Evolutionary conservation across 2,888 invertebrate genomes (phyloP).

Genomic region (Acanthosepion lycidas): DNA sequence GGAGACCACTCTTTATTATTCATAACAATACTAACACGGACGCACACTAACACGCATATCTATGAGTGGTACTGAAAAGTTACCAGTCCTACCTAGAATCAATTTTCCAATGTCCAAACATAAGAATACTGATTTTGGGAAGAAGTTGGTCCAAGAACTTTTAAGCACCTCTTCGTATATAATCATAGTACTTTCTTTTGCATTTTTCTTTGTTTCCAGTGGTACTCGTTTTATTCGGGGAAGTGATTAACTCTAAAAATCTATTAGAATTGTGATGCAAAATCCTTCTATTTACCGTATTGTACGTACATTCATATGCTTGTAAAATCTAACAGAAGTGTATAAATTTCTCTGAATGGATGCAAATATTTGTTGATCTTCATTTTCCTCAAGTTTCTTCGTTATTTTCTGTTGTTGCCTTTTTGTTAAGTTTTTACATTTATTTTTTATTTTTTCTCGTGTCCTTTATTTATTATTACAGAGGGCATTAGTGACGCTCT

Average conservation of each 20-base stretch:
- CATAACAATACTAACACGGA: no score
- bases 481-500: neutral
- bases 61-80: no score
- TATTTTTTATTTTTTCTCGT: neutral
- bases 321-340: neutral
- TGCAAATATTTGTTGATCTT: neutral
- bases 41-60: no score
- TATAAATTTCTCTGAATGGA: neutral
- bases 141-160: no score
- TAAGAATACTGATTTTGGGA: no score
- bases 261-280: neutral
- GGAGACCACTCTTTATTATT: no score
- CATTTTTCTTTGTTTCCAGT: no score
- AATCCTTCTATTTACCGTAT: neutral
- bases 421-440: neutral
- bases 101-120: no score
- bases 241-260: neutral
- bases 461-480: neutral
- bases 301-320: neutral
- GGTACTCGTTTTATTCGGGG: no score
- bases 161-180: no score
- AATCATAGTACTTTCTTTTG: no score
- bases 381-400: neutral
- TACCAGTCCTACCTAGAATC: no score
- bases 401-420: neutral